Evolutionary conservation across 2,888 invertebrate species (phyloP).

Genomic region (Drosophila longiperda): DNA sequence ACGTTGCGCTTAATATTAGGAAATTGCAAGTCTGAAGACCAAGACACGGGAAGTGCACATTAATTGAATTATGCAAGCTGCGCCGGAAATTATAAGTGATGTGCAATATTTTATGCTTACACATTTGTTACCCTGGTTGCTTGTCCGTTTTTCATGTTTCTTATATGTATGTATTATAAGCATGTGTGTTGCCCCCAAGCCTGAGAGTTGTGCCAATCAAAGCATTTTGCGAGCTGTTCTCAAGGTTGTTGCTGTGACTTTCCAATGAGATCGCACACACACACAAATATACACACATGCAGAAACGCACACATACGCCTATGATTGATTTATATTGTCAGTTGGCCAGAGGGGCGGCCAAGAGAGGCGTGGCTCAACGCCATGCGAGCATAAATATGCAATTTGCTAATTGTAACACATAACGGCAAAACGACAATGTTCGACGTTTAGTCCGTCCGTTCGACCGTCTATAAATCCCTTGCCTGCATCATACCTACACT

Average conservation of each 20-base stretch:
- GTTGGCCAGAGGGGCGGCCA: constrained; percentile 40
- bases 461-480: constrained; percentile 54
- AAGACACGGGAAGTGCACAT: constrained; percentile 68
- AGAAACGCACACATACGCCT: constrained; percentile 32
- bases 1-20: constrained; percentile 37
- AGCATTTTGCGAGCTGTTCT: constrained; percentile 54
- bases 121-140: constrained; percentile 11
- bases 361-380: constrained; percentile 56
- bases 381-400: constrained; percentile 77
- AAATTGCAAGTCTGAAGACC: constrained; percentile 38
- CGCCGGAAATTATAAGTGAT: constrained; percentile 77
- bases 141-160: constrained; percentile 11
- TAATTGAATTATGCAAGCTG: constrained; percentile 74
- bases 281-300: neutral
- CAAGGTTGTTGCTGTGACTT: constrained; percentile 70
- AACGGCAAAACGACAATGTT: constrained; percentile 60
- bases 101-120: constrained; percentile 68
- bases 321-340: constrained; percentile 78
- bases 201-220: constrained; percentile 58
- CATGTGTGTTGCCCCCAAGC: constrained; percentile 29
- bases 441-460: constrained; percentile 17
- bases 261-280: constrained; percentile 69
- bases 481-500: constrained; percentile 39
- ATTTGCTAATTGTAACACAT: constrained; percentile 79
- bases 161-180: constrained; percentile 23